Base-by-base conservation (phyloP, 2,888 invertebrate genomes). In the Noctuana brunneofusca region DNA sequence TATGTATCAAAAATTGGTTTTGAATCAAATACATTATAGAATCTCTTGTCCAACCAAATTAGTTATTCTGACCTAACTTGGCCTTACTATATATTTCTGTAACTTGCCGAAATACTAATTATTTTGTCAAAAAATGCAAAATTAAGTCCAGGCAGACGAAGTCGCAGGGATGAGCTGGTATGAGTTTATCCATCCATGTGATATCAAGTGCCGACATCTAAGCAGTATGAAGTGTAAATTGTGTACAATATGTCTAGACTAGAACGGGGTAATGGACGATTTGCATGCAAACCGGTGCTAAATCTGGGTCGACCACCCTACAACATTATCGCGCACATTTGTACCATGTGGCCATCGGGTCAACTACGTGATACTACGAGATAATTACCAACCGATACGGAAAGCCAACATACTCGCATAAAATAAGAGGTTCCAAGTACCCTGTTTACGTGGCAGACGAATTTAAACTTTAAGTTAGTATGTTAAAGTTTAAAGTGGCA, bases 221-320 rank as follows among this genome's bases (percentile, higher is more conserved):
- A 50, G 24, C 8, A 27, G 27, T 27, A 18, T 35, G 53, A 43
- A 60, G 16, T 16, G 43, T 16, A 18, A 18, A 18, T 41, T 41
- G 20, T 35, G 46, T 53, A 53, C 46, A 43, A 38, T 27, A 32
- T 48, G 60, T 60, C 60, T 60, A 60, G 60, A 60, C 60, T 54
- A 60, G 46, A 54, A 22, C 59, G 30, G 43, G 22, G 46, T 46
- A 59, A 59, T 43, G 35, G 46, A 60, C 35, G 54, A 60, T 60
- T 60, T 60, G 48, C 60, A 60, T 60, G 48, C 48, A 55, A 55
- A 60, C 60, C 38, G 35, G 22, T 46, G 48, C 48, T 48, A 32
- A 55, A 62, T 55, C 35, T 62, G 54, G 60, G 48, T 55, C 54
- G 48, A 60, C 53, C 48, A 46, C 48, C 35, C n/a, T 62, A 62